Percentiles rank a stretch among this genome's conserved stretches.
These are phyloP conservation scores for Xenops minutus DNA, from an alignment of 2,797 vertebrate species.

Conservation along the genomic window DNA sequence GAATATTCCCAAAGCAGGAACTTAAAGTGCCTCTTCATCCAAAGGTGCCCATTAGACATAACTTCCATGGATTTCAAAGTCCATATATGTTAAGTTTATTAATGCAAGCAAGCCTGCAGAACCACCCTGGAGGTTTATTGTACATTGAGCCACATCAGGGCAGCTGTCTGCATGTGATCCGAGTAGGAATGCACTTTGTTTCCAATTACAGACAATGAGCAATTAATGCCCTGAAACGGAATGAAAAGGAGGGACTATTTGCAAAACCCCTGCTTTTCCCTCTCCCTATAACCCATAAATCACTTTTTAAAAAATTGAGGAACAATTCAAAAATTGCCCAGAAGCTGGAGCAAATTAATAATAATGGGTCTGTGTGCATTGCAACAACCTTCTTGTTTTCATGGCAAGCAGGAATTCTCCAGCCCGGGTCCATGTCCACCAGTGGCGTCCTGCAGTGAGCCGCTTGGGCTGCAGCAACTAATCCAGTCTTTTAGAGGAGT, in stretches of 20 bases:
- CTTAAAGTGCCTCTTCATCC: background rate
- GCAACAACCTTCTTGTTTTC: background rate
- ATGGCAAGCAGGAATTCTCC: background rate
- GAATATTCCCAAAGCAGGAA: background rate
- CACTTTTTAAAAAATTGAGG: background rate
- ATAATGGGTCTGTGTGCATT: background rate
- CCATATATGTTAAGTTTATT: background rate
- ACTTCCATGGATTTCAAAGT: background rate
- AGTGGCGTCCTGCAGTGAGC: rapidly evolving
- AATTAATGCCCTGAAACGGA: constrained; percentile 43
- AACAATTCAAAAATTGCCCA: constrained; percentile 5
- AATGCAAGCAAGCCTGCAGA: background rate
- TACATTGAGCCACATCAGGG: constrained; percentile 19
- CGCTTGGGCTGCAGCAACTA: background rate
- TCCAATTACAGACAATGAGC: constrained; percentile 51
- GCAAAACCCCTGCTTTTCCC: constrained; percentile 24
- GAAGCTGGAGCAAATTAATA: constrained; percentile 40
- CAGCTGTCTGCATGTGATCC: background rate
- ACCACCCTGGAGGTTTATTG: background rate
- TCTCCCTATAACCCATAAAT: constrained; percentile 2
- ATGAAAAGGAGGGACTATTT: constrained; percentile 27
- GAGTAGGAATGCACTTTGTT: constrained; percentile 45
- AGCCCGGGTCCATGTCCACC: background rate
- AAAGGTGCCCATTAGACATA: background rate
- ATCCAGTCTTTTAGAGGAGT: background rate